Conservation (phyloP, 2,888 invertebrate genomes). For the Acanthosoma haemorrhoidale region DNA sequence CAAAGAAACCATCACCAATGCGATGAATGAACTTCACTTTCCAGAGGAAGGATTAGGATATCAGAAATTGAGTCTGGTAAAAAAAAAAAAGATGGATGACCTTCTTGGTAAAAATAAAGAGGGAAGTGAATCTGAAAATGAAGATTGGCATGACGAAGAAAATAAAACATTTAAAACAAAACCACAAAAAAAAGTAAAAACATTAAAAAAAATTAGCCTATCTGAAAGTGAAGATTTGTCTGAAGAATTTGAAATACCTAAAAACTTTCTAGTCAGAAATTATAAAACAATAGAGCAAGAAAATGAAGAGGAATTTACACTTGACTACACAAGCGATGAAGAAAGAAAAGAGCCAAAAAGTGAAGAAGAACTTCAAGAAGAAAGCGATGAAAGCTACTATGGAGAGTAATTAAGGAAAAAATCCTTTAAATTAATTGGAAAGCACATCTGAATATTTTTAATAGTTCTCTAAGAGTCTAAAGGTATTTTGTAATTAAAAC, state of each 20-base stretch:
- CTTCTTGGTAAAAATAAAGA: background rate
- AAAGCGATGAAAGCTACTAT: background rate
- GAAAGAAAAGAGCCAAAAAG: background rate
- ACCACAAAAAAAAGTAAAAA: background rate
- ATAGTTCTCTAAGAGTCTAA: too few relatives aligned
- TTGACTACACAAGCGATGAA: background rate
- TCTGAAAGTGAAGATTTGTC: too few relatives aligned
- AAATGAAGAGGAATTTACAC: background rate
- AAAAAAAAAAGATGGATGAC: background rate
- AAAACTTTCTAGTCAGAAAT: too few relatives aligned
- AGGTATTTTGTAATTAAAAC: too few relatives aligned
- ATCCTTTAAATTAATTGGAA: too few relatives aligned
- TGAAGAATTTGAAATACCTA: too few relatives aligned
- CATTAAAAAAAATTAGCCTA: too few relatives aligned
- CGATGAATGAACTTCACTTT: background rate
- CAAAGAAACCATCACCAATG: background rate
- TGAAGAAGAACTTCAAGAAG: background rate
- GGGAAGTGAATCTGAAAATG: background rate
- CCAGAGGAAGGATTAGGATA: background rate
- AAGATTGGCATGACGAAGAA: background rate
- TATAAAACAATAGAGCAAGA: background rate
- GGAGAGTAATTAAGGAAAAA: too few relatives aligned
- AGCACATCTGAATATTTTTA: too few relatives aligned
- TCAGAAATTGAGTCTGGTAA: background rate
- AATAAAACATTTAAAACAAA: background rate